Evolutionary conservation across 37 sponge, comb jelly and placozoan genomes (phyloP), one percentile per base, ranked within the genome.

Genomic region (Haliclona indistincta): DNA sequence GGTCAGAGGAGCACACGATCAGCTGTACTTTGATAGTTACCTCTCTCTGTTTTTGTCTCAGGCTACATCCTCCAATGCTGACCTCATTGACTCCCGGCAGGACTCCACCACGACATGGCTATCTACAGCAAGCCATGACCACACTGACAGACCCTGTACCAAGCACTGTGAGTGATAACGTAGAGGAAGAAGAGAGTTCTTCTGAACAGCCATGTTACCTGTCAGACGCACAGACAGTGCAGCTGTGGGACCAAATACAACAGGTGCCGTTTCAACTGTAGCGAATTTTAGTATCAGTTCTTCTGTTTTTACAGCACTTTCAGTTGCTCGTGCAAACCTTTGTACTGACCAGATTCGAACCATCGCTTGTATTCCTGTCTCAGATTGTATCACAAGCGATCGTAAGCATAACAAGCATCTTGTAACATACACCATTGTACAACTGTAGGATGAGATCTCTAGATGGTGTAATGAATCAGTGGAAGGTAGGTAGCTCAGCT

Each of bases 291-390:
- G 53, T 34, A 66, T 19, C 4, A 32, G 40, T 22, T 66, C 17
- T 66, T 66, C 67, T 36, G 8, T 2, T 28, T 38, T 26, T 81
- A 56, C 68, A 91, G 91, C 77, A 82, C 52, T 85, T 83, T 51
- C 91, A 91, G 75, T 79, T 91, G 25, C 74, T 91, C 23, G 63
- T 91, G 75, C 91, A 91, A 52, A 81, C 86, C 1, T 91, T 91
- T 77, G 47, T 91, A 34, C 56, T 91, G 79, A 34, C 83, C 8
- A 41, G 91, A 32, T 91, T 74, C 58, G 91, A 91, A 37, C 86
- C 86, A 4, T 78, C 83, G 25, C 79, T 91, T 26, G 70, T 79
- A 10, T 81, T 81, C 54, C 43, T 85, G 7, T 64, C 91, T 41
- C 83, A 91, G 45, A 52, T 91, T 3, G 78, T 79, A 29, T 73